Percentiles rank a stretch among this genome's conserved stretches.
Conservation (phyloP, 2,888 invertebrate species). For the Andrena praecox region DNA sequence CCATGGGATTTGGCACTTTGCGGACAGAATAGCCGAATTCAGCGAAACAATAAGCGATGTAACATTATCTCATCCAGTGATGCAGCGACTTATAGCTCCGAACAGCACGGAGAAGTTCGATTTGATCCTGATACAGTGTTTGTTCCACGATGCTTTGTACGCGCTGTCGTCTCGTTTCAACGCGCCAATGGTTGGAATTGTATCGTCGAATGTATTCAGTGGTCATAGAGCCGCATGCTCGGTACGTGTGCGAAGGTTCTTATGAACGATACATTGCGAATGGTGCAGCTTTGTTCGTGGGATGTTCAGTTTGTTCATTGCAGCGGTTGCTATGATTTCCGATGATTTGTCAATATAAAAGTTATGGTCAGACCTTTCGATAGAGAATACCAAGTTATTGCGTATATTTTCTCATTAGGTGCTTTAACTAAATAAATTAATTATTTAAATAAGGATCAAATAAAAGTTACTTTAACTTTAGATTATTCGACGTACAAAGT, state of each 20-base stretch:
- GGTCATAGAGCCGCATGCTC: background rate
- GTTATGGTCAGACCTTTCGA: too few relatives aligned
- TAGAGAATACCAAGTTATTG: too few relatives aligned
- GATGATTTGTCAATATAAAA: too few relatives aligned
- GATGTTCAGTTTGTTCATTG: too few relatives aligned
- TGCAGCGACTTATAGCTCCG: constrained; percentile 40
- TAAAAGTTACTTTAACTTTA: too few relatives aligned
- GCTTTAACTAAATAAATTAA: too few relatives aligned
- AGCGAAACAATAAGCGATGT: background rate
- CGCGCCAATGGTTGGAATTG: constrained; percentile 33
- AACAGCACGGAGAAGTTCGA: constrained; percentile 47
- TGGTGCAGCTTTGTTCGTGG: too few relatives aligned
- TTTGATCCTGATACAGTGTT: constrained; percentile 27
- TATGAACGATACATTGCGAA: background rate
- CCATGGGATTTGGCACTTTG: rapidly evolving
- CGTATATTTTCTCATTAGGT: too few relatives aligned
- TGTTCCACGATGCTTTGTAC: constrained; percentile 35
- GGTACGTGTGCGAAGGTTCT: constrained; percentile 16
- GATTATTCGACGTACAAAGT: too few relatives aligned
- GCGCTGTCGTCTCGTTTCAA: constrained; percentile 32
- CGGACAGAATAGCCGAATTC: background rate
- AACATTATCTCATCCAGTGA: constrained; percentile 35
- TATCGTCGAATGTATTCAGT: background rate
- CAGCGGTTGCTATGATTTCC: background rate
- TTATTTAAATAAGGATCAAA: too few relatives aligned